These are phyloP conservation scores for Bathynomus jamesi DNA, from an alignment of 1,140 invertebrate species.

Conservation along the genomic window DNA sequence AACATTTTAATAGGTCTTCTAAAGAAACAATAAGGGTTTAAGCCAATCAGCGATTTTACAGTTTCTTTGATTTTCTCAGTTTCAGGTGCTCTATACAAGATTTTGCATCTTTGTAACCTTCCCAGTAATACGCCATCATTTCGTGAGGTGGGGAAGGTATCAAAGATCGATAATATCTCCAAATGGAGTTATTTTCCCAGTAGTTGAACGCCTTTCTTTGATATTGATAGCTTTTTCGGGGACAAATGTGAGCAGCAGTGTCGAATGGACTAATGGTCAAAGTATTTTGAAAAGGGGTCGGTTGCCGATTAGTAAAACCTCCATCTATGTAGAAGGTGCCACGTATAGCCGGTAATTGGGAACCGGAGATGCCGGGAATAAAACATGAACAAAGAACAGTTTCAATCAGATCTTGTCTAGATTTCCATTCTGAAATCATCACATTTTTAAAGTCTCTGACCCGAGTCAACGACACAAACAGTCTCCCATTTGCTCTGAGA, in stretches of 20 bases:
- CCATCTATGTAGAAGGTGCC: conserved; percentile 93
- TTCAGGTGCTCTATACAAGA: neutral
- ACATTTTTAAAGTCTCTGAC: conserved; percentile 90
- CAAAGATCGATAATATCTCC: neutral
- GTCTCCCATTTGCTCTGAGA: conserved; percentile 71
- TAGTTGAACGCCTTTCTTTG: neutral
- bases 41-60: too few relatives aligned
- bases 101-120: neutral
- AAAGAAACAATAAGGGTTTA: too few relatives aligned
- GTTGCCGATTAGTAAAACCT: conserved; percentile 90
- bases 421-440: conserved; percentile 82
- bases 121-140: neutral
- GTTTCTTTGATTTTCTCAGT: neutral
- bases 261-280: conserved; percentile 95
- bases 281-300: conserved; percentile 67
- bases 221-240: conserved; percentile 54
- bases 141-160: neutral
- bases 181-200: neutral
- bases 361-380: conserved; percentile 91
- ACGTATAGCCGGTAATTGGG: conserved; percentile 78
- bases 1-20: too few relatives aligned
- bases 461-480: conserved; percentile 88
- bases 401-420: conserved; percentile 76
- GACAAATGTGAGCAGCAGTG: conserved; percentile 96
- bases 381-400: conserved; percentile 88